A percentile compares a stretch with the other conserved stretches of the same genome.
Conservation (phyloP, 2,797 vertebrate genomes). For the Acomys russatus region DNA sequence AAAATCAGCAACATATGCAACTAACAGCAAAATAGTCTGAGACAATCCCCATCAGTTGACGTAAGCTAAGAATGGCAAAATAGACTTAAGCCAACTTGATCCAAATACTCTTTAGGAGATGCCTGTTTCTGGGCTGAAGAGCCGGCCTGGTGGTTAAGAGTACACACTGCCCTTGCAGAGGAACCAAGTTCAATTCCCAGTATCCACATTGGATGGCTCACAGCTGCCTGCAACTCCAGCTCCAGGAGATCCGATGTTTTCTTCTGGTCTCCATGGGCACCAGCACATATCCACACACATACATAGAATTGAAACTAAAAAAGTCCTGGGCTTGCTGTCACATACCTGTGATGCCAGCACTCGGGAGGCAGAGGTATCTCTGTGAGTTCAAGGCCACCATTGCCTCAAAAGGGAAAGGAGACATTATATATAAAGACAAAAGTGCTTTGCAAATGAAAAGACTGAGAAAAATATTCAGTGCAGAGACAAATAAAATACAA, state of each 20-base stretch:
- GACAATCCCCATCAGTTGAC: not conserved
- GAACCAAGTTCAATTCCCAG: not conserved
- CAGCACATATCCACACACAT: not conserved
- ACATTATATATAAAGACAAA: not conserved
- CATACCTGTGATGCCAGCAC: not conserved
- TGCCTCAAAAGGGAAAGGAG: not conserved
- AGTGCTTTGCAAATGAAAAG: not conserved
- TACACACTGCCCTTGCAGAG: not conserved
- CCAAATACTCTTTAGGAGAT: not conserved
- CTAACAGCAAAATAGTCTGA: not conserved
- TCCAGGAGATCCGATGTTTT: not conserved
- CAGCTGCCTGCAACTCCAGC: not conserved
- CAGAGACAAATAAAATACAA: not conserved
- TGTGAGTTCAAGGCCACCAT: not conserved
- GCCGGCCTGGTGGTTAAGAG: not conserved
- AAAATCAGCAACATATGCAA: not conserved
- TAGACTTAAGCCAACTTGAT: not conserved
- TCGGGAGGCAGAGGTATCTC: not conserved
- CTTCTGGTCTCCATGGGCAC: not conserved
- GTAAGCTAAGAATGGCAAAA: not conserved
- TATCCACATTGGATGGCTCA: not conserved
- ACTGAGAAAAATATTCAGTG: not conserved
- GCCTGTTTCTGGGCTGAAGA: not conserved
- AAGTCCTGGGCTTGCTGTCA: not conserved
- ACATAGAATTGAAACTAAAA: not conserved